Percentiles rank a stretch among this genome's conserved stretches.
Conservation (phyloP, 2,113 vertebrate genomes). For the Anhinga anhinga region DNA sequence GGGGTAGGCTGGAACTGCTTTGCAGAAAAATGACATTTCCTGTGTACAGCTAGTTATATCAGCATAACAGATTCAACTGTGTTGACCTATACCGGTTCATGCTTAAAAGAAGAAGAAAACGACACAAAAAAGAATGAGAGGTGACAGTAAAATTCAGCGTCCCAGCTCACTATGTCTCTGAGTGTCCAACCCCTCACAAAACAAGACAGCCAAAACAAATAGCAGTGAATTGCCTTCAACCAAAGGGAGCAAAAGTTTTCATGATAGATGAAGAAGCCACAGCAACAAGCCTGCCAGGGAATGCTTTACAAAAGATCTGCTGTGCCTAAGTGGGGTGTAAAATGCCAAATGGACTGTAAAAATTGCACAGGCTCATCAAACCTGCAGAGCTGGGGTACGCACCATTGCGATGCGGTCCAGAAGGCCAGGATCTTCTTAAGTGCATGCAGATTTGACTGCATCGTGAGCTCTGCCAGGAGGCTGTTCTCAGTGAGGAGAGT, state of each 20-base stretch:
- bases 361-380: too few relatives aligned
- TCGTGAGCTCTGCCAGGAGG: neutral
- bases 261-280: rapidly evolving
- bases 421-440: slow-evolving; percentile 26
- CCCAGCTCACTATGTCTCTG: neutral
- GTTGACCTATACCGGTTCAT: neutral
- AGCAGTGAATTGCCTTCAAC: neutral
- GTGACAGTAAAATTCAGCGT: neutral
- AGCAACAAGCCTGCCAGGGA: neutral
- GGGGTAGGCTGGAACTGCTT: neutral
- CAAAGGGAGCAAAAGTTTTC: neutral
- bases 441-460: neutral
- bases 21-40: neutral
- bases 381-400: neutral
- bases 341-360: neutral
- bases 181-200: neutral
- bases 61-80: neutral
- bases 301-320: neutral
- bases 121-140: neutral
- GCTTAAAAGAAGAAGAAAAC: neutral
- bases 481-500: neutral
- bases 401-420: neutral
- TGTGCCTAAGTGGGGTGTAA: neutral
- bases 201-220: neutral
- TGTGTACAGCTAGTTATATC: neutral